These are phyloP conservation scores for Apamea crenata DNA, from an alignment of 2,888 invertebrate species.

Conservation along the genomic window DNA sequence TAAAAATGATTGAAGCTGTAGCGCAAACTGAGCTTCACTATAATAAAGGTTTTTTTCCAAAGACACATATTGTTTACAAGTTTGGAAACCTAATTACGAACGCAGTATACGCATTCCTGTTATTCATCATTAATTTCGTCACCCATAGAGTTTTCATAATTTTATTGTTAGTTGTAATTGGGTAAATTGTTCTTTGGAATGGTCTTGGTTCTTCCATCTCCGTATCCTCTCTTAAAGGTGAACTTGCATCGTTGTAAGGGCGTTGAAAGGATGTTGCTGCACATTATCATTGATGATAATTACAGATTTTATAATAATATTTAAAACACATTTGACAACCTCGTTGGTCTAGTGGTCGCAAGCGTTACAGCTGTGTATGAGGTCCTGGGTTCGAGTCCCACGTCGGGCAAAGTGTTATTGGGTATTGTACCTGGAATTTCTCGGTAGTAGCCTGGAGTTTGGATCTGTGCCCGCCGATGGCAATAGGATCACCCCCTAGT, in stretches of 20 bases:
- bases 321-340: no score
- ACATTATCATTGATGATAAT: no score
- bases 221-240: slow-evolving; percentile 11
- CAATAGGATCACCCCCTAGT: no score
- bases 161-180: slow-evolving; percentile 26
- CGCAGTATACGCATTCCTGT: slow-evolving; percentile 46
- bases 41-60: not conserved
- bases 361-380: no score
- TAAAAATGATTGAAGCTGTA: not conserved
- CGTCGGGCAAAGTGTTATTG: not conserved
- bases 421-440: not conserved
- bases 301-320: no score
- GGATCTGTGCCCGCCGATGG: no score
- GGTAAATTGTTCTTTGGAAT: slow-evolving; percentile 23
- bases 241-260: not conserved
- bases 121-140: slow-evolving; percentile 45
- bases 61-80: not conserved
- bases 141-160: slow-evolving; percentile 41
- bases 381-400: no score
- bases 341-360: no score
- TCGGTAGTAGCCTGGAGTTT: no score
- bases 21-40: no score
- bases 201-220: slow-evolving; percentile 5
- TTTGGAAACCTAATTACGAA: not conserved
- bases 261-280: no score